Conservation (phyloP, 2,888 invertebrate species). For the Clistopyga incitator region DNA sequence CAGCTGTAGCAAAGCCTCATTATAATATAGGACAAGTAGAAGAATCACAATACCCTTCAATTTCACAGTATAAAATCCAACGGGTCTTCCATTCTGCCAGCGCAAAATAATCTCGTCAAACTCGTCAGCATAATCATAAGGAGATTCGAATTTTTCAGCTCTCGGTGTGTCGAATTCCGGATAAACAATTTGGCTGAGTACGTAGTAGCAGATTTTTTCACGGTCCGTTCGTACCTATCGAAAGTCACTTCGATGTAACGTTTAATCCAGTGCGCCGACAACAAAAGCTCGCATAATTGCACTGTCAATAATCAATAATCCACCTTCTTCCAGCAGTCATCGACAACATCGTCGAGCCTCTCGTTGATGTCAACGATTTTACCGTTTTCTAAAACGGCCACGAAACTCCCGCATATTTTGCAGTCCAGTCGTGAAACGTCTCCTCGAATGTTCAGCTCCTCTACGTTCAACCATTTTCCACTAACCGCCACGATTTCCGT, state of each 20-base stretch:
- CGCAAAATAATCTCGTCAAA: constrained; percentile 74
- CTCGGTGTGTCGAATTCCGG: constrained; percentile 76
- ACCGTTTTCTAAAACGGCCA: constrained; percentile 61
- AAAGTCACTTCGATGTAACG: constrained; percentile 7
- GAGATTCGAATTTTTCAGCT: constrained; percentile 74
- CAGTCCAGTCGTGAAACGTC: constrained; percentile 72
- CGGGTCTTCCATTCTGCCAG: constrained; percentile 78
- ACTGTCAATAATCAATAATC: constrained; percentile 8
- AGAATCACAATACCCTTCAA: constrained; percentile 77
- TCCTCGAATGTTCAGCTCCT: constrained; percentile 65
- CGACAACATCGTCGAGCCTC: constrained; percentile 58
- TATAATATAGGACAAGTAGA: background rate
- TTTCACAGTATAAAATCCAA: constrained; percentile 83
- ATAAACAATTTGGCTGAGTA: constrained; percentile 78
- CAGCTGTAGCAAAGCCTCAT: background rate
- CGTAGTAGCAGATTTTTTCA: constrained; percentile 76
- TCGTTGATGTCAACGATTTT: constrained; percentile 62
- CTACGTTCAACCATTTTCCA: constrained; percentile 70
- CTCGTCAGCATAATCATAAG: constrained; percentile 75
- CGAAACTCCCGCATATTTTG: constrained; percentile 67
- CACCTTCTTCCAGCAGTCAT: constrained; percentile 71
- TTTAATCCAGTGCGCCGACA: background rate
- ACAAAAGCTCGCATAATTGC: background rate
- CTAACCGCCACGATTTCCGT: constrained; percentile 81
- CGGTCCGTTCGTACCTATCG: constrained; percentile 73